Conservation (phyloP, 2,888 invertebrate species). For the Andrena praecox region DNA sequence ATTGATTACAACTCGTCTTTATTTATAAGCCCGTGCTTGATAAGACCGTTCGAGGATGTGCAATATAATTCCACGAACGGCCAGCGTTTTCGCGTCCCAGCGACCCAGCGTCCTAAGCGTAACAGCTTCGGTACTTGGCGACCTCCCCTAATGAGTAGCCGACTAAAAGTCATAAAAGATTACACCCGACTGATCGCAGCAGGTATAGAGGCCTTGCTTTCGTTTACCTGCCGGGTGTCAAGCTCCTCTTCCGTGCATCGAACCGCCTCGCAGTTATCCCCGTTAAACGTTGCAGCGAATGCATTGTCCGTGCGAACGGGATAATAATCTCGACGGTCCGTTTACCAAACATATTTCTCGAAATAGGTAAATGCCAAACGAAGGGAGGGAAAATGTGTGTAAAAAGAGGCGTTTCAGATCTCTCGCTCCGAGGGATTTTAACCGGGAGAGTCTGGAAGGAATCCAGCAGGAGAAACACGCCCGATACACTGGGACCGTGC, state of each 20-base stretch:
- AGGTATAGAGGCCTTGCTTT: conserved; percentile 52
- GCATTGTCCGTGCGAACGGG: conserved; percentile 3
- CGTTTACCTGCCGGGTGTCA: conserved; percentile 55
- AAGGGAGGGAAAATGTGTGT: background rate
- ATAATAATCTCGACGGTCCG: background rate
- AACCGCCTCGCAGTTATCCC: conserved; percentile 15
- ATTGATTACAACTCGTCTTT: conserved; percentile 64
- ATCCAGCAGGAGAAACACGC: conserved; percentile 42
- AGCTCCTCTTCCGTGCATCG: conserved; percentile 8
- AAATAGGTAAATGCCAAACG: conserved; percentile 19
- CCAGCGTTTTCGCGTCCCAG: conserved; percentile 12
- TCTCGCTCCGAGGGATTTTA: conserved; percentile 6
- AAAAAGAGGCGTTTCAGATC: conserved; percentile 9
- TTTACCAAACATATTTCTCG: conserved; percentile 7
- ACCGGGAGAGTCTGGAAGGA: conserved; percentile 50
- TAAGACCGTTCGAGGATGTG: conserved; percentile 41
- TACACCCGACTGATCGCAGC: conserved; percentile 65
- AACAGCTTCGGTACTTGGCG: conserved; percentile 37
- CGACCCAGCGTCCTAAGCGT: conserved; percentile 13
- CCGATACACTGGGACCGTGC: conserved; percentile 54
- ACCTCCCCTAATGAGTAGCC: conserved; percentile 72
- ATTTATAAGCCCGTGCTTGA: conserved; percentile 47
- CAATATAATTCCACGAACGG: conserved; percentile 23
- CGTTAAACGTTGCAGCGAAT: background rate
- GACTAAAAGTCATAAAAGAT: conserved; percentile 76